Percentiles rank a stretch among this genome's conserved stretches.
phyloP scores from a whole-genome alignment of 2,797 vertebrate genomes.

The Echiichthys vipera region DNA sequence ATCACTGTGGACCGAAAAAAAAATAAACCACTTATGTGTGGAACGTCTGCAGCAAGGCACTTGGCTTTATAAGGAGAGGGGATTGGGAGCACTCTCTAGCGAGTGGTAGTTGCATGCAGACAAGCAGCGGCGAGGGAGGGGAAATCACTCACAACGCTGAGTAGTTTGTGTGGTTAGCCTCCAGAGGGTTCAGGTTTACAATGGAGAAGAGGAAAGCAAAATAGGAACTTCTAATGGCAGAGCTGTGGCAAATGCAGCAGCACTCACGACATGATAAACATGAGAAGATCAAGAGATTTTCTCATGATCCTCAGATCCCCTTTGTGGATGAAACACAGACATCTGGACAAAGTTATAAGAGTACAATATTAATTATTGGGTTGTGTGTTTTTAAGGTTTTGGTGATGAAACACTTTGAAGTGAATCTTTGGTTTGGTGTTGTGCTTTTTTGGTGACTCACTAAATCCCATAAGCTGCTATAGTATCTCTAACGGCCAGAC shows the following conservation, averaged over 20 bases:
- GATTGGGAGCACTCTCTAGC: conserved; percentile 71
- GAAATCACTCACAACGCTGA: conserved; percentile 61
- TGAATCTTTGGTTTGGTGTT: conserved; percentile 62
- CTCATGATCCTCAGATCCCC: conserved; percentile 51
- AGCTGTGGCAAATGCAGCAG: conserved; percentile 29
- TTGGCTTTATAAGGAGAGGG: conserved; percentile 73
- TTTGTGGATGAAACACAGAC: conserved; percentile 41
- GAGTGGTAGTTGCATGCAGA: conserved; percentile 70
- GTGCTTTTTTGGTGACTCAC: conserved; percentile 68
- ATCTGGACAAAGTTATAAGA: conserved; percentile 34
- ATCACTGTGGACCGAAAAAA: conserved; percentile 36
- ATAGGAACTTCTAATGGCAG: conserved; percentile 57
- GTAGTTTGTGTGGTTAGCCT: conserved; percentile 54
- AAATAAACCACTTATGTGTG: conserved; percentile 74
- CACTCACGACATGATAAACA: conserved; percentile 27
- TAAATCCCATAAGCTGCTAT: conserved; percentile 80
- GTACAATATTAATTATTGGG: conserved; percentile 54
- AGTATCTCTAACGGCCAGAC: conserved; percentile 83
- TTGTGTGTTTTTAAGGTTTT: conserved; percentile 63
- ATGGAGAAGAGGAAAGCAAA: conserved; percentile 53
- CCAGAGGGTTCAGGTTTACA: conserved; percentile 73
- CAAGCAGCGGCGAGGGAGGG: conserved; percentile 63
- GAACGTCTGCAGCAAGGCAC: conserved; percentile 67
- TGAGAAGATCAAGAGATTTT: conserved; percentile 47
- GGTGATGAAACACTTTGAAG: conserved; percentile 73